Conservation (phyloP, 2,888 invertebrate genomes). For the Nomada lathburiana region DNA sequence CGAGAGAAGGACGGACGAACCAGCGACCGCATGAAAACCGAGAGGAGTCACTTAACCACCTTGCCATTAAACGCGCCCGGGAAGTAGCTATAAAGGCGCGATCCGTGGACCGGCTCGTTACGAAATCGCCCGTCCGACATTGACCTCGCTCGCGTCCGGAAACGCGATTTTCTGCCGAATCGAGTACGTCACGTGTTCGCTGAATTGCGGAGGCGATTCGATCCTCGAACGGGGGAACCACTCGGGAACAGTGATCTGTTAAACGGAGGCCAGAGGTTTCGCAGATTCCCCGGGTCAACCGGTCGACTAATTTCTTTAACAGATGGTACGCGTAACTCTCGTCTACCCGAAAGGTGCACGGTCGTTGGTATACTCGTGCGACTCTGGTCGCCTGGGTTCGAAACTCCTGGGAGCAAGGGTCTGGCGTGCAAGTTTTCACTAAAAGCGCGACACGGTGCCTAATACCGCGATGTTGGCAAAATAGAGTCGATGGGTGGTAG, state of each 20-base stretch:
- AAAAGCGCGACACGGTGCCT: neutral
- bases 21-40: slow-evolving; percentile 39
- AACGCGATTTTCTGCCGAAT: neutral
- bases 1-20: slow-evolving; percentile 50
- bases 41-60: slow-evolving; percentile 63
- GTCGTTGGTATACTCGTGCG: too few relatives aligned
- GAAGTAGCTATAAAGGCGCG: slow-evolving; percentile 45
- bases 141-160: slow-evolving; percentile 4
- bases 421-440: neutral
- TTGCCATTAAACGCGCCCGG: slow-evolving; percentile 62
- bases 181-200: neutral
- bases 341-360: neutral
- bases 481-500: slow-evolving; percentile 48
- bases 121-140: slow-evolving; percentile 41
- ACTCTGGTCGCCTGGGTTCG: neutral
- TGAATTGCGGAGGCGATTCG: neutral
- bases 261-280: neutral
- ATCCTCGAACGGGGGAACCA: neutral
- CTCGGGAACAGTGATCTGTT: neutral
- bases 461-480: slow-evolving; percentile 50
- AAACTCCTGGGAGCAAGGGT: neutral
- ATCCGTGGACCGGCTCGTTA: slow-evolving; percentile 45
- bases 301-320: slow-evolving; percentile 19
- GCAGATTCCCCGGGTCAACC: slow-evolving; percentile 15
- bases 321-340: slow-evolving; percentile 36